phyloP scores from a whole-genome alignment of 2,797 vertebrate genomes.

The Lepilemur septentrionalis region DNA sequence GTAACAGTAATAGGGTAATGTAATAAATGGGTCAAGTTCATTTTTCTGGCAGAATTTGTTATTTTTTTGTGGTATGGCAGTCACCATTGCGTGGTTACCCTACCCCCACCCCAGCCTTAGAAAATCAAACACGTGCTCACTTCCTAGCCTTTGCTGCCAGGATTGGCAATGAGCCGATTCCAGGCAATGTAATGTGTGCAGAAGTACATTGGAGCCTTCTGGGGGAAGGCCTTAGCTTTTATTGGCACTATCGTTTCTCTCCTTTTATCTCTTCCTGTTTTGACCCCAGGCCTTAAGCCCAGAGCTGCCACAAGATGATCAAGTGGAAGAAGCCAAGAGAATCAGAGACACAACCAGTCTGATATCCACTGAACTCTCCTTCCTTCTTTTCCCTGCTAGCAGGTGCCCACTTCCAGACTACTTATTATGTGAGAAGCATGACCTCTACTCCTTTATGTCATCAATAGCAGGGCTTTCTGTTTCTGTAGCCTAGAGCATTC shows the following conservation, averaged over 20 bases:
- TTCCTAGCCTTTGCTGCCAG: background rate
- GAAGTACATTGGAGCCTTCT: background rate
- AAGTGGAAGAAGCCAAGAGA: background rate
- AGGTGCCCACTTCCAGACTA: background rate
- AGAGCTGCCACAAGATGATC: background rate
- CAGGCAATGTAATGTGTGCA: background rate
- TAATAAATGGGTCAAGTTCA: background rate
- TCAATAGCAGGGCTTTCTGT: background rate
- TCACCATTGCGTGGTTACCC: background rate
- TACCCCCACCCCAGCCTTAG: background rate
- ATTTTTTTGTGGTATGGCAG: background rate
- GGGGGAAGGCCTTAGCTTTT: background rate
- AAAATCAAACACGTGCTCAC: background rate
- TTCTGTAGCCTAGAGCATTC: background rate
- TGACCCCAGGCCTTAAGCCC: background rate
- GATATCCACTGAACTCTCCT: background rate
- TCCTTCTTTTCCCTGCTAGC: background rate
- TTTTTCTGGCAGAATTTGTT: background rate
- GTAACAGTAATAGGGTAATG: background rate
- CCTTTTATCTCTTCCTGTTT: background rate
- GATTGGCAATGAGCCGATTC: background rate
- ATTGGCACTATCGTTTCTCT: background rate
- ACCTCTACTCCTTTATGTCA: background rate
- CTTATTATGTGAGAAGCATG: background rate
- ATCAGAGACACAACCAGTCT: background rate